Percentiles rank a stretch among this genome's conserved stretches.
These are phyloP conservation scores for Troilus luridus DNA, from an alignment of 2,888 invertebrate genomes.

Conservation along the genomic window DNA sequence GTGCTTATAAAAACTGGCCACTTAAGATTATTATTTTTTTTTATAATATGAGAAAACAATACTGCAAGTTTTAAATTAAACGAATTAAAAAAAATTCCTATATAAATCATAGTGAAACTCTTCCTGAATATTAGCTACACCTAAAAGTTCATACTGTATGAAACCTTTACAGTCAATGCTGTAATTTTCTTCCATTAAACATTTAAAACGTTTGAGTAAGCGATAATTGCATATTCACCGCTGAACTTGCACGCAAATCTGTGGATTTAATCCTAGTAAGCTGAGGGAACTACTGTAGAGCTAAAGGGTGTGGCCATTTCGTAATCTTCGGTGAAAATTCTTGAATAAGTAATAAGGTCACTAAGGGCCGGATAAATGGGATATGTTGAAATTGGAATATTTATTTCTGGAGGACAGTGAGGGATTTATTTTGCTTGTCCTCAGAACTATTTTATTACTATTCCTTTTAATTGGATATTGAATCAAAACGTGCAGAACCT, in stretches of 20 bases:
- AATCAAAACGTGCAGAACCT: not conserved
- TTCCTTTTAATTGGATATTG: not conserved
- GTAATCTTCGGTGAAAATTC: constrained; percentile 38
- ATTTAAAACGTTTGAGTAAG: not conserved
- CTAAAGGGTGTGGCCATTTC: not conserved
- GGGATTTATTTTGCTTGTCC: not conserved
- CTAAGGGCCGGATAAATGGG: not conserved
- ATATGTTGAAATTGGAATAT: not conserved
- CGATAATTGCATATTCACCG: not conserved
- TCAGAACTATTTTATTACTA: not conserved
- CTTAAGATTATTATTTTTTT: no score
- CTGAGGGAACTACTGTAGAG: not conserved
- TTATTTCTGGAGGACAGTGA: not conserved
- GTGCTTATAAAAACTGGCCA: no score
- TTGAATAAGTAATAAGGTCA: constrained; percentile 40
- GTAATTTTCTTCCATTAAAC: not conserved
- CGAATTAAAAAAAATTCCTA: no score
- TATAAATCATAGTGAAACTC: no score
- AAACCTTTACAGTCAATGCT: not conserved
- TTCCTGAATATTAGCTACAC: no score
- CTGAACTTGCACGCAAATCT: not conserved
- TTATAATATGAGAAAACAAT: no score
- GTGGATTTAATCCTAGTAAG: not conserved
- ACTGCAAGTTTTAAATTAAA: no score
- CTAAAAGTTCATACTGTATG: no score